phyloP scores from a whole-genome alignment of 2,113 vertebrate species.

The Oryzias celebensis region DNA sequence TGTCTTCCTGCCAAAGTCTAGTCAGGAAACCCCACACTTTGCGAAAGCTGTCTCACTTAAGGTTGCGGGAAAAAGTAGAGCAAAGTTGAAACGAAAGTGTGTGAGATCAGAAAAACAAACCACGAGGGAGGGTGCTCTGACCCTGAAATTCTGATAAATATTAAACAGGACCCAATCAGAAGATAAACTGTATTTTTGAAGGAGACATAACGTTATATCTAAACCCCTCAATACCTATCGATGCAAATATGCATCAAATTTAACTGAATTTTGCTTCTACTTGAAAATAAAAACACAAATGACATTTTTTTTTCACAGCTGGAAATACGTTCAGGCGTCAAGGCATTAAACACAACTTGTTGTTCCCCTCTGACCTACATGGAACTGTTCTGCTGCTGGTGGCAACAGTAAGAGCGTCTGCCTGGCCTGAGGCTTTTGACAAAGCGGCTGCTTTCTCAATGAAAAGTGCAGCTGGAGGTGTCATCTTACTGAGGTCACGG shows the following conservation, averaged over 20 bases:
- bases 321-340: neutral
- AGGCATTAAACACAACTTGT: neutral
- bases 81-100: neutral
- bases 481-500: constrained; percentile 43
- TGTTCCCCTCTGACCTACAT: neutral
- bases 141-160: neutral
- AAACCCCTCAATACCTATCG: too few species aligned
- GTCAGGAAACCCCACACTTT: constrained; percentile 4
- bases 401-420: constrained; percentile 28
- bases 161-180: neutral
- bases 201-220: too few species aligned
- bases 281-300: too few species aligned
- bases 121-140: neutral
- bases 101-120: neutral
- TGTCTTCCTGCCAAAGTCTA: neutral
- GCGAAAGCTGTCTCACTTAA: neutral
- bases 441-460: constrained; percentile 38
- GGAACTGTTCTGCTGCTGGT: neutral
- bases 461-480: constrained; percentile 23
- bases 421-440: neutral
- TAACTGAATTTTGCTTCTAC: too few species aligned
- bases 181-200: too few species aligned
- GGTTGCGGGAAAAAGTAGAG: neutral
- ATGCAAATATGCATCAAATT: too few species aligned
- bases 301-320: too few species aligned